Evolutionary conservation across 1,140 invertebrate species (phyloP).

Genomic region (Drosophila leontia): DNA sequence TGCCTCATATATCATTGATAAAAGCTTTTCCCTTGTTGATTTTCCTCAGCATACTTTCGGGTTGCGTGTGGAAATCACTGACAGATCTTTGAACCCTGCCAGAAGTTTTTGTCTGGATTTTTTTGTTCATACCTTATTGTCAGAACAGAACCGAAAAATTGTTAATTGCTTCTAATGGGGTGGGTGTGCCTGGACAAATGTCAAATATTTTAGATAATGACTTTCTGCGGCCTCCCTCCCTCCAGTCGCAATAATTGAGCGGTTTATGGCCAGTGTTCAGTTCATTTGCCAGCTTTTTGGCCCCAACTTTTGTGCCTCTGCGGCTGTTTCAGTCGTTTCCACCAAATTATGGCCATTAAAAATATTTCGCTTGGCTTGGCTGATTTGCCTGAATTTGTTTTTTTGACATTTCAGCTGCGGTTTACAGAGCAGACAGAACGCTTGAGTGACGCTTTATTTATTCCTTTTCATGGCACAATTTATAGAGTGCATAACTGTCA

Average conservation of each 20-base stretch:
- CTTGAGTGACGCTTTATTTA: constrained; percentile 14
- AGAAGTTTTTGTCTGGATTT: constrained; percentile 47
- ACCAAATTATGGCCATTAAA: constrained; percentile 69
- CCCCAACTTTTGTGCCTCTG: constrained; percentile 38
- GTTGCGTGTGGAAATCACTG: constrained; percentile 37
- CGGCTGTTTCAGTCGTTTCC: constrained; percentile 42
- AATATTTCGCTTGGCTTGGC: constrained; percentile 54
- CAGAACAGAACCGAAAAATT: constrained; percentile 27
- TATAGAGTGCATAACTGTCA: constrained; percentile 29
- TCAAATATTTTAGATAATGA: constrained; percentile 81
- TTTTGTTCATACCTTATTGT: constrained; percentile 38
- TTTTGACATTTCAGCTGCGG: constrained; percentile 54
- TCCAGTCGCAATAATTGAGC: constrained; percentile 66
- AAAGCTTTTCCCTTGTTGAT: constrained; percentile 34
- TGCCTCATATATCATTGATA: constrained; percentile 50
- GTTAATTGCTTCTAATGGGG: constrained; percentile 66
- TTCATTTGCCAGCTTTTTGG: constrained; percentile 60
- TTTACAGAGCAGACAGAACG: constrained; percentile 32
- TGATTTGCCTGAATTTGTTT: constrained; percentile 48
- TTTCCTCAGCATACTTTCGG: constrained; percentile 42
- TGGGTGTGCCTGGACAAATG: constrained; percentile 54
- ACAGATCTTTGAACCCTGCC: constrained; percentile 57
- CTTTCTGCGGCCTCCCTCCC: constrained; percentile 46
- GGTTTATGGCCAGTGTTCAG: constrained; percentile 59
- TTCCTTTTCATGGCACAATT: constrained; percentile 26